Evolutionary conservation across 2,113 vertebrate genomes (phyloP).

Genomic region (Eubucco bourcierii): DNA sequence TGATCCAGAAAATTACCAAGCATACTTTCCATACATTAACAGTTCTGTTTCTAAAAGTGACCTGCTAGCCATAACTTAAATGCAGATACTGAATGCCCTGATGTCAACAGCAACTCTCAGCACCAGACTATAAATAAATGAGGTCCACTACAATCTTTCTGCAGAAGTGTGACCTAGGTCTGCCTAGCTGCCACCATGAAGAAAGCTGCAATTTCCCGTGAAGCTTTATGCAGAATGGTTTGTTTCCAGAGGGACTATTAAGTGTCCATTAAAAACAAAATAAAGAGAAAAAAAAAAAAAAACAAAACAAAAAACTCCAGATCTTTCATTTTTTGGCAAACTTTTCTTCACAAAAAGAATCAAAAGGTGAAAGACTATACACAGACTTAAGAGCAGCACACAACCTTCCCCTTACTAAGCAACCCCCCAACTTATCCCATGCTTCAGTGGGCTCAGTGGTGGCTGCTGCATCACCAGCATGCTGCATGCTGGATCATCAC

Average conservation of each 20-base stretch:
- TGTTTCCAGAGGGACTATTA: not conserved
- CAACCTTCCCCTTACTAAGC: not conserved
- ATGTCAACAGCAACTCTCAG: not conserved
- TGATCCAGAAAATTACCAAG: not conserved
- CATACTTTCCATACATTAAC: not conserved
- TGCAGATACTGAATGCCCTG: not conserved
- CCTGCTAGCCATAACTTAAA: not conserved
- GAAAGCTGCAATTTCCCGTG: not conserved
- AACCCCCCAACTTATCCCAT: not conserved
- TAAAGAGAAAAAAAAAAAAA: not conserved
- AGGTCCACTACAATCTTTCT: not conserved
- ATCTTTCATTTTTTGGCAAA: not conserved
- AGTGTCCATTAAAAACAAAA: not conserved
- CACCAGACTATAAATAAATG: not conserved
- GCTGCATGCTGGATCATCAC: not conserved
- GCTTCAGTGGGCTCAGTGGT: slow-evolving; percentile 4
- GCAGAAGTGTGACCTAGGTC: not conserved
- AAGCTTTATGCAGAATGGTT: not conserved
- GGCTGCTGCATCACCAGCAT: slow-evolving; percentile 1
- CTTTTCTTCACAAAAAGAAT: no score
- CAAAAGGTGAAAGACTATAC: not conserved
- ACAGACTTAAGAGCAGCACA: not conserved
- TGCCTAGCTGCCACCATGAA: not conserved
- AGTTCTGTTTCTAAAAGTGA: not conserved
- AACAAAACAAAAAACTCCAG: not conserved